These are phyloP conservation scores for Chloropsis hardwickii DNA, from an alignment of 2,113 vertebrate genomes.

Conservation along the genomic window DNA sequence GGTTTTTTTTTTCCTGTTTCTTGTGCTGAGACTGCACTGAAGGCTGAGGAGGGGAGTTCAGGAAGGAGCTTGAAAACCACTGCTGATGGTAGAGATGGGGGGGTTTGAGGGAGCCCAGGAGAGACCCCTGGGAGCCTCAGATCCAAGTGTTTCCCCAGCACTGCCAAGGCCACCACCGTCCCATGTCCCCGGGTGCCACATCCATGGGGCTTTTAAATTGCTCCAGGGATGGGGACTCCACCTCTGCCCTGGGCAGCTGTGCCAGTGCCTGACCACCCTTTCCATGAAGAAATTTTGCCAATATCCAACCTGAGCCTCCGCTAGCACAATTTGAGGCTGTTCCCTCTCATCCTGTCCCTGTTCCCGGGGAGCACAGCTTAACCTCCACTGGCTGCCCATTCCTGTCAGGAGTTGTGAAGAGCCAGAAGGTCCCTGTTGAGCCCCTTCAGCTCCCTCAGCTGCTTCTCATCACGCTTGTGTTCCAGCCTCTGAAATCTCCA, in stretches of 20 bases:
- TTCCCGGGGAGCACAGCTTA: not conserved
- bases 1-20: not conserved
- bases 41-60: not conserved
- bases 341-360: not conserved
- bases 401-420: not conserved
- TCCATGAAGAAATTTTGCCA: not conserved
- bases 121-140: not conserved
- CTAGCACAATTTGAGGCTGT: fast-evolving
- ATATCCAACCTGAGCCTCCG: fast-evolving
- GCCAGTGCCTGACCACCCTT: not conserved
- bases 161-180: not conserved
- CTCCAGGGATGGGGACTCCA: not conserved
- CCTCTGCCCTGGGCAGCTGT: not conserved
- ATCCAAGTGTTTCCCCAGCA: not conserved
- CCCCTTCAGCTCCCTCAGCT: not conserved
- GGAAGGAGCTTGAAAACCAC: not conserved
- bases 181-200: not conserved
- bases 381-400: fast-evolving
- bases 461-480: not conserved
- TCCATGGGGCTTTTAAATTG: fast-evolving
- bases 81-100: not conserved
- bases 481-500: not conserved
- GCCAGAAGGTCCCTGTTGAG: not conserved
- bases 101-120: not conserved
- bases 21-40: not conserved